These are phyloP conservation scores for Lepus townsendii DNA, from an alignment of 2,797 vertebrate species.

Conservation along the genomic window DNA sequence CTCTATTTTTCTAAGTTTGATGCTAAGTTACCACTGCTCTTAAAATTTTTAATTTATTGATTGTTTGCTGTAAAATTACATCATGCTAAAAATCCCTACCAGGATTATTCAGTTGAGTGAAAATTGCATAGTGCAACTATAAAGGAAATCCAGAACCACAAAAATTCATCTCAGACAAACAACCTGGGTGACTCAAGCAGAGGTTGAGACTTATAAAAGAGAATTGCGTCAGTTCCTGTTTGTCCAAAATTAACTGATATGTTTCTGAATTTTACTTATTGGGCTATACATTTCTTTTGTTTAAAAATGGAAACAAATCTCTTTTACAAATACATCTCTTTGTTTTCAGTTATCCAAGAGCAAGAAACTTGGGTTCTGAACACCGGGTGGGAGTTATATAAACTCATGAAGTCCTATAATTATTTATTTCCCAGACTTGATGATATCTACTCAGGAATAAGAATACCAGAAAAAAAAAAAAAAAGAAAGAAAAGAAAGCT, in stretches of 20 bases:
- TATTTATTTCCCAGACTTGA: background rate
- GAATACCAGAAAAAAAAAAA: background rate
- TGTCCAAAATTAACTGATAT: background rate
- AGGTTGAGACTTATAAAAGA: background rate
- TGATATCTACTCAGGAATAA: background rate
- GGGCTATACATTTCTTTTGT: background rate
- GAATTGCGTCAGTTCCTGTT: background rate
- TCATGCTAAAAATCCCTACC: background rate
- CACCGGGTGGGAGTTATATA: background rate
- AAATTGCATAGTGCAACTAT: background rate
- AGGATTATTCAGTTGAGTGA: background rate
- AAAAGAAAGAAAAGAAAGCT: background rate
- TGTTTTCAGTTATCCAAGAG: background rate
- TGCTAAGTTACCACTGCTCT: background rate
- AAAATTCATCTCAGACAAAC: background rate
- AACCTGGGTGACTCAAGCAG: background rate
- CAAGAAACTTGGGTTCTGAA: background rate
- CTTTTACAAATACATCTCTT: background rate
- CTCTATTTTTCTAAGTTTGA: background rate
- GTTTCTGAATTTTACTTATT: background rate
- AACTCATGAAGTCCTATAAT: background rate
- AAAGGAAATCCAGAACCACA: background rate
- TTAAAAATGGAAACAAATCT: background rate
- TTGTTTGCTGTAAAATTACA: background rate
- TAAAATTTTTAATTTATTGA: background rate